Evolutionary conservation across 2,113 vertebrate species (phyloP).

Genomic region (Gorsachius goisagi): DNA sequence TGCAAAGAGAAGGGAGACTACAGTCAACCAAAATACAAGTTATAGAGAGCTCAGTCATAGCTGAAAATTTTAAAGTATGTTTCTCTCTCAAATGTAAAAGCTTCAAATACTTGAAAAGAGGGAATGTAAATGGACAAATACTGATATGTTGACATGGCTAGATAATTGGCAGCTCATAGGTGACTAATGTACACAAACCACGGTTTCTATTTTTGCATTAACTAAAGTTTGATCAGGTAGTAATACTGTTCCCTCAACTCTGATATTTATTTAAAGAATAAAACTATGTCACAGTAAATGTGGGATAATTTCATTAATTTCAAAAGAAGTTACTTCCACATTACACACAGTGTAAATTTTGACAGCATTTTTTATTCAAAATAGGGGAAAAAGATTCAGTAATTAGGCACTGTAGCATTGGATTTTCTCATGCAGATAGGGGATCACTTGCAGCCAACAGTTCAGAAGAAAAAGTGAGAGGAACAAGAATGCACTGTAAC

Average conservation of each 20-base stretch:
- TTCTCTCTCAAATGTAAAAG: background rate
- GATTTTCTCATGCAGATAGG: background rate
- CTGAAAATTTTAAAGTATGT: background rate
- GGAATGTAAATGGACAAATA: background rate
- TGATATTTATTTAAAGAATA: background rate
- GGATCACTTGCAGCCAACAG: background rate
- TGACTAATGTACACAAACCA: background rate
- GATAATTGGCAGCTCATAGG: background rate
- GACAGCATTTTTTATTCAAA: background rate
- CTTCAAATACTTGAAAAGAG: background rate
- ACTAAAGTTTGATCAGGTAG: background rate
- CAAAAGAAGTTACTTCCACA: background rate
- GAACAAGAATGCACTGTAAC: background rate
- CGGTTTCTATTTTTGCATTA: background rate
- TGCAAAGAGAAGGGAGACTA: constrained; percentile 61
- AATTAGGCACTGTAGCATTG: background rate
- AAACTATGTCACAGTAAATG: background rate
- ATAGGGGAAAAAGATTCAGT: background rate
- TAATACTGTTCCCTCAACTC: background rate
- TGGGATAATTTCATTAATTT: background rate
- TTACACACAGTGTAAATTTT: background rate
- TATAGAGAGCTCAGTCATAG: background rate
- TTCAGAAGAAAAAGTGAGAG: background rate
- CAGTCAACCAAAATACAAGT: background rate
- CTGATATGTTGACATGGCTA: background rate